Conservation (phyloP, 2,888 invertebrate genomes). For the Uloborus plumipes region DNA sequence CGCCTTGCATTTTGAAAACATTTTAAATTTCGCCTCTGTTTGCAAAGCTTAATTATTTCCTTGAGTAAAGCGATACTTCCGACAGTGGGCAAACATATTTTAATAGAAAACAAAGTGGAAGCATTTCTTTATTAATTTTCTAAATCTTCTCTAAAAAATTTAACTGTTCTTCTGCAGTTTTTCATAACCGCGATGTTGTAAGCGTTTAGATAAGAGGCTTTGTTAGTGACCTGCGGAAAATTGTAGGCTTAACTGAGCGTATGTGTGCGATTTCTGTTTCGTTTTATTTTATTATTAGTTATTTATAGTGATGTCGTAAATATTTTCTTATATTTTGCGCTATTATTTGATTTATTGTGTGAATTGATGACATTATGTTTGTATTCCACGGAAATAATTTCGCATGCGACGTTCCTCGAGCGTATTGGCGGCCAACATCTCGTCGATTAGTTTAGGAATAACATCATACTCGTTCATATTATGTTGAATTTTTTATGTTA, state of each 20-base stretch:
- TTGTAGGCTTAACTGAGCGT: conserved; percentile 64
- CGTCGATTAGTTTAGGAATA: conserved; percentile 7
- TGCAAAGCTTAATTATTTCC: no score
- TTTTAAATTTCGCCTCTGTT: no score
- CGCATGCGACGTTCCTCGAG: background rate
- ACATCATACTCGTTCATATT: no score
- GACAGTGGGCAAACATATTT: no score
- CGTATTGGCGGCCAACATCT: conserved; percentile 55
- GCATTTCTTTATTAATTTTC: no score
- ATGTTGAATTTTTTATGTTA: no score
- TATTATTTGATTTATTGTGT: background rate
- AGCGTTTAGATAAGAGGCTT: conserved; percentile 61
- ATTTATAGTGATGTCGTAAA: conserved; percentile 4
- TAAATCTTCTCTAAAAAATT: no score
- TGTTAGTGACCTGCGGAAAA: conserved; percentile 54
- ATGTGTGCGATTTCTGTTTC: conserved; percentile 36
- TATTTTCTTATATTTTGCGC: background rate
- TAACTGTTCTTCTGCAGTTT: background rate
- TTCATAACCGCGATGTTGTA: conserved; percentile 48
- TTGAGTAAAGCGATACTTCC: no score
- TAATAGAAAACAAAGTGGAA: no score
- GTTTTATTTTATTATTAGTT: conserved; percentile 20
- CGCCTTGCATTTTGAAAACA: no score
- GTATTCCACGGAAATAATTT: background rate
- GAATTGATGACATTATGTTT: background rate